Evolutionary conservation across 2,888 invertebrate species (phyloP), one percentile per base, ranked within the genome.

Genomic region (Spialia ferax): DNA sequence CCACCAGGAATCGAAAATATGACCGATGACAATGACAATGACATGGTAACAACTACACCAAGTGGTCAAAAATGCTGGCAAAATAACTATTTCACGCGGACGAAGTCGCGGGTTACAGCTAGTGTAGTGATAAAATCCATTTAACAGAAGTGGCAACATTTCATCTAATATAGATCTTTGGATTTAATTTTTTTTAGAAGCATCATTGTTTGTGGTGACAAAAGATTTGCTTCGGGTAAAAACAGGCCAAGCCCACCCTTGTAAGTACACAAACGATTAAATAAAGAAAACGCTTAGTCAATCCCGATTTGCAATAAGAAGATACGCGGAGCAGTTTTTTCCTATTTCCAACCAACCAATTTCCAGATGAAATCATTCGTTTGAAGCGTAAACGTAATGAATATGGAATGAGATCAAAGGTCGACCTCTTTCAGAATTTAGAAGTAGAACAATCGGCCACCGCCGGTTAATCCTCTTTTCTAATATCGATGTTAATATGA

Each of bases 331-430:
- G 32, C 32, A 62, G 29, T 52, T 62, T 45, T n/a, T 32, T 35
- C 52, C 52, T 62, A 35, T 52, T 50, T 22, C 61, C 61, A 62
- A 20, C 45, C 45, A 45, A 62, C 52, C 52, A 38, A 63, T 54
- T 63, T 52, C 54, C 62, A 63, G 38, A 63, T 63, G 62, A 63
- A 63, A 54, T 54, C 62, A 63, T 63, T 63, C 62, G 52, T 63
- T 63, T 63, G 62, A 63, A 63, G 52, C 54, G 52, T 63, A 63
- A 63, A 63, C 62, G 38, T 63, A 54, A 63, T 63, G 62, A 63
- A 63, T 63, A 63, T 54, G 62, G 62, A 52, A 63, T 63, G 52
- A 63, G 54, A 54, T 63, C 62, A 63, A 63, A 63, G 62, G 62
- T 63, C 62, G 62, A 54, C 52, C 62, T 63, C 62, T 63, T 63